Conservation (phyloP, 2,888 invertebrate species). For the Himalopsyche anomala region DNA sequence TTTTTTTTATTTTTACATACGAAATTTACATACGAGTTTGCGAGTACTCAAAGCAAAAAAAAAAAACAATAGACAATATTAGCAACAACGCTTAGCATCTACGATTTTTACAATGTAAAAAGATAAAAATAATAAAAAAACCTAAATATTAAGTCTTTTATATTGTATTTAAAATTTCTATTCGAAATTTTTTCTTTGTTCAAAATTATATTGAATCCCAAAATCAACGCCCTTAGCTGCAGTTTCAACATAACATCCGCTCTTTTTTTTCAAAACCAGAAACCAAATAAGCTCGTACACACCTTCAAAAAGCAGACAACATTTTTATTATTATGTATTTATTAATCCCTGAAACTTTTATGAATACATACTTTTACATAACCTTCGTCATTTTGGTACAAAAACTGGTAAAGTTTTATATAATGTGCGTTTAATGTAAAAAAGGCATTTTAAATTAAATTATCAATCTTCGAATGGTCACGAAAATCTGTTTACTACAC, state of each 20-base stretch:
- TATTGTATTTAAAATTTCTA: conserved; percentile 38
- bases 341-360: background rate
- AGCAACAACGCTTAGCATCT: conserved; percentile 40
- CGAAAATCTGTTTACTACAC: no score
- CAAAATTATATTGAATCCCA: conserved; percentile 4
- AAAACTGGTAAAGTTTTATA: background rate
- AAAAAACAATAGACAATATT: background rate
- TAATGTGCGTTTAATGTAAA: background rate
- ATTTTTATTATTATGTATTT: conserved; percentile 43
- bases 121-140: conserved; percentile 29
- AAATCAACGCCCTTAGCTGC: conserved; percentile 43
- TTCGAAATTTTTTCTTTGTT: conserved; percentile 31
- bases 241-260: background rate
- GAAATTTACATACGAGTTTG: conserved; percentile 1
- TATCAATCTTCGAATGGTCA: no score
- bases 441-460: background rate
- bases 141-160: conserved; percentile 43
- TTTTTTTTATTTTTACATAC: conserved; percentile 13
- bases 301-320: background rate
- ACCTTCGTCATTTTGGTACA: background rate
- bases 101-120: background rate
- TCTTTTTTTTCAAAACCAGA: background rate
- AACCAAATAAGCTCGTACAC: background rate
- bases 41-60: conserved; percentile 19
- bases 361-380: no score